phyloP scores from a whole-genome alignment of 1,140 invertebrate species.

The Leptopilina boulardi region DNA sequence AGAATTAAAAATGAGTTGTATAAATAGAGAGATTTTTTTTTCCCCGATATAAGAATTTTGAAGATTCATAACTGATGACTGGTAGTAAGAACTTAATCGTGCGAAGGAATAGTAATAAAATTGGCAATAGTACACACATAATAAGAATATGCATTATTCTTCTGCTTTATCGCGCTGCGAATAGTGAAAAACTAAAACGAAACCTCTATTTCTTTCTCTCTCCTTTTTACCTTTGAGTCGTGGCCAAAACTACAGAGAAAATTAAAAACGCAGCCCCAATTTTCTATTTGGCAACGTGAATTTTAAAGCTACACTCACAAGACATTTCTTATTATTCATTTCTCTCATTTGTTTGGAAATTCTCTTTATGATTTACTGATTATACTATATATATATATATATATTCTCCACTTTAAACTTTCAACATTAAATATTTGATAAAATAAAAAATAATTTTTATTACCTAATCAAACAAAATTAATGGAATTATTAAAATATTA shows the following conservation, averaged over 20 bases:
- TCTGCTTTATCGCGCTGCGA: conserved; percentile 24
- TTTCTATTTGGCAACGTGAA: conserved; percentile 13
- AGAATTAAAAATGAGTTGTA: no score
- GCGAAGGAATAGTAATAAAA: conserved; percentile 20
- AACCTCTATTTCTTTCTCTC: background rate
- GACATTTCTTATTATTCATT: conserved; percentile 3
- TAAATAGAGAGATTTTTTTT: no score
- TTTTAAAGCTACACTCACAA: background rate
- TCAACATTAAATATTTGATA: no score
- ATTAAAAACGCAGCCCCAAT: conserved; percentile 7
- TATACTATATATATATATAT: no score
- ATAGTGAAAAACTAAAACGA: conserved; percentile 6
- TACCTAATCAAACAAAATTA: no score
- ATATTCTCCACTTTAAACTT: no score
- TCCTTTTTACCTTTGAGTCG: conserved; percentile 20
- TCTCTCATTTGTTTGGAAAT: no score
- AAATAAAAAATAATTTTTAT: no score
- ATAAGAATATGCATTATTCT: conserved; percentile 21
- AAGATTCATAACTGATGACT: conserved; percentile 1
- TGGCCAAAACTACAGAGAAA: conserved; percentile 12
- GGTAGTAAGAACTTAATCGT: conserved; percentile 22
- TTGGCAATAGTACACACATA: conserved; percentile 13
- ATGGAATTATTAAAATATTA: no score
- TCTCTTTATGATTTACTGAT: background rate
- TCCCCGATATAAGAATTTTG: background rate